Base-by-base conservation (phyloP, 2,888 invertebrate genomes). In the Helobdella robusta region DNA sequence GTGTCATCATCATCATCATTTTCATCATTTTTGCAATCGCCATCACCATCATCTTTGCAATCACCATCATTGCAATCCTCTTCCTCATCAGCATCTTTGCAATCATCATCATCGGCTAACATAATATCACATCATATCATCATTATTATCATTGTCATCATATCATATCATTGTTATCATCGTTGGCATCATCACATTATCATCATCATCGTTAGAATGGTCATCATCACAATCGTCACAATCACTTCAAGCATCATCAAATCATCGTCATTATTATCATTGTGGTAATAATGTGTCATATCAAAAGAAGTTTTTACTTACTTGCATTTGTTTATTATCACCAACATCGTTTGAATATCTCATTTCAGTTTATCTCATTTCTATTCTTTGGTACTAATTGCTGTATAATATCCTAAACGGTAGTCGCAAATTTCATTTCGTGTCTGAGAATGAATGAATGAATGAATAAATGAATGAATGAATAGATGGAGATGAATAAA, bases 21-120 rank as follows among this genome's bases (percentile, higher is more conserved):
- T 18, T 58, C 58, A 28, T 58, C 58, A 32, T 58, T 35, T n/a
- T 58, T 35, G 23, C 34, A 30, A 58, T 58, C 58, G 23, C 34
- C 58, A 58, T 58, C 58, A 58, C 30, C 58, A 58, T 58, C 58
- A 58, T 58, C 58, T 28, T 58, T 32, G 23, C 20, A 11, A 52
- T 52, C 52, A 20, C 20, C 52, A 20, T 52, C 52, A 20, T 58
- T 32, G 30, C 30, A 25, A 30, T 58, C 58, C 28, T 58, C 58
- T n/a, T 58, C 58, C 28, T 23, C 58, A 20, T 50, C 52, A 58
- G 23, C 58, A 30, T 58, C 58, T 28, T 58, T 32, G 20, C 30
- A 25, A 58, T 58, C 58, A 30, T 58, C 58, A 30, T 58, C 58
- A 58, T 58, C 58, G 20, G 23, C 58, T 15, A 11, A 11, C 11